Conservation (phyloP, 1,140 invertebrate species). For the Meloidogyne exigua region DNA sequence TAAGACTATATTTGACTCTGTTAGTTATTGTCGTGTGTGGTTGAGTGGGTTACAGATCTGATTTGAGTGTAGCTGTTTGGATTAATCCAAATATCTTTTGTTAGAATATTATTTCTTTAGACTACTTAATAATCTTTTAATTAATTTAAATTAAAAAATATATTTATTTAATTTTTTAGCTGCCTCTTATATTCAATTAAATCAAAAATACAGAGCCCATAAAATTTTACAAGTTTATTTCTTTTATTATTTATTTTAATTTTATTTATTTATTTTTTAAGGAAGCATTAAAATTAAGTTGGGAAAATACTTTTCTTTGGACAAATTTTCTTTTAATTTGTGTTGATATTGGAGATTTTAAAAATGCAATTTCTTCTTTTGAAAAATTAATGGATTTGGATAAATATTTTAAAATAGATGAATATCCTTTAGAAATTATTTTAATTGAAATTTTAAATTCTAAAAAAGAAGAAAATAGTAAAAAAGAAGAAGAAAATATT, state of each 20-base stretch:
- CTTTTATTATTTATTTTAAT: conserved; percentile 1
- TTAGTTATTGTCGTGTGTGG: too few relatives aligned
- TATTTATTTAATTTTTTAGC: neutral
- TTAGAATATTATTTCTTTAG: too few relatives aligned
- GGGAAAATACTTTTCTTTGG: conserved; percentile 21
- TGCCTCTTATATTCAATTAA: conserved; percentile 35
- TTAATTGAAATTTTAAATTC: neutral
- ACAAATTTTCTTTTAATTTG: conserved; percentile 32
- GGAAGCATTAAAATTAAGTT: conserved; percentile 26
- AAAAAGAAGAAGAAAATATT: neutral
- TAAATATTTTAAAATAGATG: conserved; percentile 23
- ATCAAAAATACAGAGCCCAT: conserved; percentile 32
- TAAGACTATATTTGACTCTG: too few relatives aligned
- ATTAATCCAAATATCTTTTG: too few relatives aligned
- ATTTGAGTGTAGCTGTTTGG: too few relatives aligned
- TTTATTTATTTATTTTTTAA: neutral
- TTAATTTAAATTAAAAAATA: too few relatives aligned
- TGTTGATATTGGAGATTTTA: conserved; percentile 31
- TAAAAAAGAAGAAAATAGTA: neutral
- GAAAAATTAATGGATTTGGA: conserved; percentile 32
- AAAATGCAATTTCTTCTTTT: conserved; percentile 18
- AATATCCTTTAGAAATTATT: conserved; percentile 24
- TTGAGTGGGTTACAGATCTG: too few relatives aligned
- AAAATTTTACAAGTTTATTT: conserved; percentile 35
- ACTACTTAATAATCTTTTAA: too few relatives aligned